Conservation (phyloP, 2,888 invertebrate species). For the Prosopocoilus inquinatus region DNA sequence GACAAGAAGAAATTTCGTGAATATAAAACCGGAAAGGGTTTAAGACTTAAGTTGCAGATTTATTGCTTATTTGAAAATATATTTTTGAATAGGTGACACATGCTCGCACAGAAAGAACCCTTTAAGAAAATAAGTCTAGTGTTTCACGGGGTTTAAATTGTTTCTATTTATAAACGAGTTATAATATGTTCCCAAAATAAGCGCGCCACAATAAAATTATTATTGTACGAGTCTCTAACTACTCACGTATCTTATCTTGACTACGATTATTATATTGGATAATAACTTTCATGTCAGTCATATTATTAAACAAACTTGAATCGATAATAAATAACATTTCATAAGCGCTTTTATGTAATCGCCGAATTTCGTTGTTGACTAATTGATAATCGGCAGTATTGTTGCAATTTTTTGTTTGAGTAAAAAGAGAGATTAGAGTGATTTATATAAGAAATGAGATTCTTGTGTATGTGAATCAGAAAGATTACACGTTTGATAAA, state of each 20-base stretch:
- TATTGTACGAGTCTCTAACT: not conserved
- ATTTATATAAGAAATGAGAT: too few species aligned
- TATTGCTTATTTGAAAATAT: slow-evolving; percentile 29
- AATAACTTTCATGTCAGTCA: not conserved
- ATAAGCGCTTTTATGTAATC: not conserved
- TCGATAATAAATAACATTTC: not conserved
- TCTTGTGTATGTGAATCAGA: too few species aligned
- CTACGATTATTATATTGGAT: not conserved
- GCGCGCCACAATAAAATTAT: slow-evolving; percentile 14
- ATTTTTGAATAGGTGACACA: slow-evolving; percentile 26
- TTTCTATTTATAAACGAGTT: slow-evolving; percentile 12
- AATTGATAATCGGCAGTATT: not conserved
- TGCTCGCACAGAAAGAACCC: slow-evolving; percentile 24
- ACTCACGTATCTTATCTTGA: not conserved
- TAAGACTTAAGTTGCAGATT: slow-evolving; percentile 30
- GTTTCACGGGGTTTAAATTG: slow-evolving; percentile 19
- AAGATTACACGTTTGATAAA: too few species aligned
- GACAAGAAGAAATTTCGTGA: slow-evolving; percentile 19
- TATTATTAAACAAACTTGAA: not conserved
- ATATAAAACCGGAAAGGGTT: slow-evolving; percentile 29
- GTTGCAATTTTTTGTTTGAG: slow-evolving; percentile 3
- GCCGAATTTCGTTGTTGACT: not conserved
- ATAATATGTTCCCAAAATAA: slow-evolving; percentile 16
- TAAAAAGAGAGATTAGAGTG: not conserved
- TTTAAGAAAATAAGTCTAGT: slow-evolving; percentile 27